Evolutionary conservation across 2,888 invertebrate genomes (phyloP).

Genomic region (Meliscaeva auricollis): DNA sequence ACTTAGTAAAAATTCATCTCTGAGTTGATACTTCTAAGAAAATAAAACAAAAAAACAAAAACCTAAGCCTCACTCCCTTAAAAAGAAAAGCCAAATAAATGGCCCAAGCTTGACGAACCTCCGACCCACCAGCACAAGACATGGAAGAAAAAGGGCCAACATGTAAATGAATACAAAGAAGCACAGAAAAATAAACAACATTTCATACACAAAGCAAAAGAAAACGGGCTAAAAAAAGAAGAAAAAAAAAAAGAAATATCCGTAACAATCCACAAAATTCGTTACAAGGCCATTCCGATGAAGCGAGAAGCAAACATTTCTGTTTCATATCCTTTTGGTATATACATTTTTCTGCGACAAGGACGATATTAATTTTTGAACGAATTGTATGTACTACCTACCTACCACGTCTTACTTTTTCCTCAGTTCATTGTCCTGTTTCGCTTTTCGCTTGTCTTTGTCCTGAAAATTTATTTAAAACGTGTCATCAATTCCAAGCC

Average conservation of each 20-base stretch:
- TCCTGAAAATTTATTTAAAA: slow-evolving; percentile 65
- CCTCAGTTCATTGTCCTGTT: background rate
- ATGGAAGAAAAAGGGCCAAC: slow-evolving; percentile 13
- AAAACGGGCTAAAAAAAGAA: background rate
- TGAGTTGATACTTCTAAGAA: background rate
- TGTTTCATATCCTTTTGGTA: slow-evolving; percentile 25
- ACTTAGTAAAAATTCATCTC: background rate
- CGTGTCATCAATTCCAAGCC: slow-evolving; percentile 55
- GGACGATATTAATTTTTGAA: slow-evolving; percentile 14
- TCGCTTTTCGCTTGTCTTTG: background rate
- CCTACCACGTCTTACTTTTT: too few relatives aligned
- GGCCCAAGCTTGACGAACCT: slow-evolving; percentile 1
- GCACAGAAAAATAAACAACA: background rate
- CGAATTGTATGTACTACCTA: background rate
- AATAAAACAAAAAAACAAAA: background rate
- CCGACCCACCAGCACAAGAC: background rate
- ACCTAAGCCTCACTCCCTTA: background rate
- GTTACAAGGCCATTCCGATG: slow-evolving; percentile 60
- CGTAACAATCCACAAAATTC: slow-evolving; percentile 53
- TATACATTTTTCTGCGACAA: background rate
- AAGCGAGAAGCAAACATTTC: slow-evolving; percentile 46
- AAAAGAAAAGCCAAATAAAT: slow-evolving; percentile 20
- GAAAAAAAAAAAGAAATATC: background rate
- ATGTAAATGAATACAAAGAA: slow-evolving; percentile 53
- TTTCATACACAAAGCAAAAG: slow-evolving; percentile 5